Evolutionary conservation across 2,888 invertebrate genomes (phyloP), one percentile per base, ranked within the genome.

Genomic region (Drosophila acutilabella): DNA sequence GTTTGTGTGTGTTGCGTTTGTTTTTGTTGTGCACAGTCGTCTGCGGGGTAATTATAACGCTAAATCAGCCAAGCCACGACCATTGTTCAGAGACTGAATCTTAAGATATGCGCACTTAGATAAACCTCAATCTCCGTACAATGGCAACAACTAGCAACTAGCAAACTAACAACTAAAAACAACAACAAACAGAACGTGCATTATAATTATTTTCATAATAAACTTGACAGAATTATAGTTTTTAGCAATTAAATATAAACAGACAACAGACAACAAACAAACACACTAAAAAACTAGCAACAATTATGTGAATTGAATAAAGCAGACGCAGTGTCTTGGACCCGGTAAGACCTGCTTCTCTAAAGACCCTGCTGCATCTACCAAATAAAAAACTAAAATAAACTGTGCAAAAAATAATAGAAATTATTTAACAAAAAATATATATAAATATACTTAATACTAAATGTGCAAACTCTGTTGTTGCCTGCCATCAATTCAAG

Each of bases 171-270:
- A 18, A 50, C 53, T 57, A 71, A 26, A 50, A 64, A 44, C 54
- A 60, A 56, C 59, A 50, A 26, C 54, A 56, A 52, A 53, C 65
- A 71, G 68, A 83, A 74, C 87, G 78, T 84, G 89, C 81, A 85
- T 87, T 87, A 87, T 85, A 85, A 85, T 85, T 85, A 85, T 85
- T 87, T 89, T 87, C 85, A 85, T 85, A 85, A 85, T 89, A 85
- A 89, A 89, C 89, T 85, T 89, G 89, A 89, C 89, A 85, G 85
- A 85, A 85, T 87, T 85, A 89, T 85, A 89, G 89, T 89, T 89
- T 89, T 81, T 71, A 89, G 89, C 89, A 89, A 85, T 89, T 85
- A 85, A 89, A 85, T 81, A 87, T 87, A 84, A 88, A 61, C 82
- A 85, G 74, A 68, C 54, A 71, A 56, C 51, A 70, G 16, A 40